Evolutionary conservation across 2,797 vertebrate species (phyloP), one percentile per base, ranked within the genome.

Genomic region (Calcarius lapponicus): DNA sequence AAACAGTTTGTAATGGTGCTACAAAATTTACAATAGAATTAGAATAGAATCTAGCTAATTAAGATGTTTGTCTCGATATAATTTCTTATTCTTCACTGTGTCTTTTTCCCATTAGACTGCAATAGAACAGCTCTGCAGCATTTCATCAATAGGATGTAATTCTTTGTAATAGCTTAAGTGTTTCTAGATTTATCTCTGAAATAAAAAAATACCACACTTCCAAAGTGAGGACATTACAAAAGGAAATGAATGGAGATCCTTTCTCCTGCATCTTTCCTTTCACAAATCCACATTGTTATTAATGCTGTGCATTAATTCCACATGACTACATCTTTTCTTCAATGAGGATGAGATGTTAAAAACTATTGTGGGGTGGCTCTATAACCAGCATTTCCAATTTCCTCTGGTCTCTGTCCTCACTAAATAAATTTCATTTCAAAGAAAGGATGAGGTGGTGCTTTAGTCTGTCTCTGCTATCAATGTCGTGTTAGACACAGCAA

Each of bases 181-280:
- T 96, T 95, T 91, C 91, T 78, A 88, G 93, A 96, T 94, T 93
- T 95, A 95, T 96, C 82, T 94, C 85, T 69, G 82, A 84, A 96
- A 93, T 92, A 92, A 93, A 95, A 90, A 88, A 95, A 88, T 69
- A 82, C 79, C 87, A 86, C 86, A 75, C 57, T 92, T 92, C 76
- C 76, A 93, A 93, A 88, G 32, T 92, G 75, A 83, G 83, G 75
- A 84, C 67, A 70, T 75, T 93, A 66, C 31, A 72, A 81, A 91
- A 92, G 80, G 84, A 92, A 91, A 93, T 81, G 36, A 95, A 95
- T 86, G 66, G 51, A 75, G 65, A 94, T 42, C 62, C 70, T 91
- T 90, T 81, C 82, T 66, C 32, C 36, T 73, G 72, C 36, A 60
- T 86, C 61, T 93, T 81, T 69, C 38, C 65, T 78, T 67, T 88